Conservation (phyloP, 1,140 invertebrate species). For the Drosophila bocqueti region DNA sequence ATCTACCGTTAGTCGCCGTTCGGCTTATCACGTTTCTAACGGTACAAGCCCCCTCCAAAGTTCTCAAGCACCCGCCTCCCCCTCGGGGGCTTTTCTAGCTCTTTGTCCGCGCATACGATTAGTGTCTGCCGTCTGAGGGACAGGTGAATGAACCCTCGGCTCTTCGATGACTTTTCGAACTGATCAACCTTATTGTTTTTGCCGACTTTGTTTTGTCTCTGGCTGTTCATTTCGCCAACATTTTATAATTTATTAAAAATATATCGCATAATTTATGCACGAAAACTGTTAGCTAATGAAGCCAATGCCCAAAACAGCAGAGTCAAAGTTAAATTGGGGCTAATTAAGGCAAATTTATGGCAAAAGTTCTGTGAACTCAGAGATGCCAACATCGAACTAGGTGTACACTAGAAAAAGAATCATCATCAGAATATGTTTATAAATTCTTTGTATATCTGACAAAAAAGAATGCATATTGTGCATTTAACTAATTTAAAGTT, state of each 20-base stretch:
- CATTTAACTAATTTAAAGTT: not conserved
- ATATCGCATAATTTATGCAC: constrained; percentile 67
- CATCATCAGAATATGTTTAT: no score
- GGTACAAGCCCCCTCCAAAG: constrained; percentile 33
- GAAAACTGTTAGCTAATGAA: constrained; percentile 51
- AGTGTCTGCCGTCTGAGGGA: constrained; percentile 31
- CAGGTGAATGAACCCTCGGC: constrained; percentile 58
- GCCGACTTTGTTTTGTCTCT: constrained; percentile 25
- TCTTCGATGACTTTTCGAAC: constrained; percentile 68
- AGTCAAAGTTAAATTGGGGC: constrained; percentile 20
- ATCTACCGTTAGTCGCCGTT: constrained; percentile 43
- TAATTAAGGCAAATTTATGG: constrained; percentile 52
- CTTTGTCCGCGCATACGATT: constrained; percentile 68
- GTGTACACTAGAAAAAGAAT: not conserved
- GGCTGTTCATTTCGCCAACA: constrained; percentile 44
- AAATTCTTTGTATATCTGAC: no score
- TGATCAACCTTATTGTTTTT: constrained; percentile 60
- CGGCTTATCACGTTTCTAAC: constrained; percentile 73
- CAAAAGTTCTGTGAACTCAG: constrained; percentile 43
- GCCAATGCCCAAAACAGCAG: constrained; percentile 8
- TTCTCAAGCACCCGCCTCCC: constrained; percentile 8
- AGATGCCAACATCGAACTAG: constrained; percentile 2
- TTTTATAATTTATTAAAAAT: constrained; percentile 64
- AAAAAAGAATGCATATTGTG: not conserved
- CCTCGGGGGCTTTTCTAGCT: constrained; percentile 16